Conservation (phyloP, 2,888 invertebrate genomes). For the Lasioglossum oenotherae region DNA sequence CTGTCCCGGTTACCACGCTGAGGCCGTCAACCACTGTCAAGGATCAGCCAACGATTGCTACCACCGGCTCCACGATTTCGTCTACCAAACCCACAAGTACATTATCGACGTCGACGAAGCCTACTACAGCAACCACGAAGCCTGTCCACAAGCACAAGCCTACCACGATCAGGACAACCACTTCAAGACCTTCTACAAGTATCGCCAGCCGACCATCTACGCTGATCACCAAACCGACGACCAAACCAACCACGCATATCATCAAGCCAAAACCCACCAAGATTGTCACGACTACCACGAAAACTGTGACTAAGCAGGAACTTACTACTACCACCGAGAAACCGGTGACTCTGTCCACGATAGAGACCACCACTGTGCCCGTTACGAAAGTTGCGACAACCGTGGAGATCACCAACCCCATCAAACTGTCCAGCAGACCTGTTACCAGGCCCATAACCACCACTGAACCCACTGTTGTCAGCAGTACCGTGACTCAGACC, state of each 20-base stretch:
- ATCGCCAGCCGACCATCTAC: slow-evolving; percentile 36
- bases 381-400: slow-evolving; percentile 61
- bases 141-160: slow-evolving; percentile 44
- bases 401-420: slow-evolving; percentile 53
- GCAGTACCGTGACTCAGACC: slow-evolving; percentile 37
- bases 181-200: slow-evolving; percentile 6
- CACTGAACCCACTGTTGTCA: slow-evolving; percentile 6
- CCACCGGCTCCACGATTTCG: slow-evolving; percentile 29
- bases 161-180: slow-evolving; percentile 48
- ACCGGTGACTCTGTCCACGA: slow-evolving; percentile 41
- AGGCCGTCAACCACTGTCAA: slow-evolving; percentile 60
- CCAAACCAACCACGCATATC: slow-evolving; percentile 50
- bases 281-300: slow-evolving; percentile 41
- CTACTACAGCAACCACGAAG: background rate
- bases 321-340: slow-evolving; percentile 59
- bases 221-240: slow-evolving; percentile 34
- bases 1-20: slow-evolving; percentile 44
- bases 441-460: background rate
- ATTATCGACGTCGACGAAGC: background rate
- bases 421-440: slow-evolving; percentile 29
- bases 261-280: slow-evolving; percentile 70
- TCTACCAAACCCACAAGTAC: slow-evolving; percentile 35
- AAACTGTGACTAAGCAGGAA: slow-evolving; percentile 58
- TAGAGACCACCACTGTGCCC: slow-evolving; percentile 45
- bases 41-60: slow-evolving; percentile 30